A percentile compares a stretch with the other conserved stretches of the same genome.
Evolutionary conservation across 2,113 vertebrate genomes (phyloP).

Genomic region (Gorsachius goisagi): DNA sequence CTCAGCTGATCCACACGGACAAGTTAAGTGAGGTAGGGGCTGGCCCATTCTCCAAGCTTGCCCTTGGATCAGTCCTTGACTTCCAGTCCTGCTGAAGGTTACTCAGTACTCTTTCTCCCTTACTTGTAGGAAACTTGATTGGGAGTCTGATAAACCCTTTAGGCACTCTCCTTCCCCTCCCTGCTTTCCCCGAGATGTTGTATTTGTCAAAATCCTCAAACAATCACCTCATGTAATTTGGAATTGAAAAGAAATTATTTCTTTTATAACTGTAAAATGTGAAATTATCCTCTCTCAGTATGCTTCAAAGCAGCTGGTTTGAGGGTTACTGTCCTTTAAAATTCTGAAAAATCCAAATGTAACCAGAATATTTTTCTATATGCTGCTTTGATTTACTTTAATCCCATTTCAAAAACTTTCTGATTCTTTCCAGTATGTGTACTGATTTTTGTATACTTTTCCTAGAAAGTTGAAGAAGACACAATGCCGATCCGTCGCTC

Average conservation of each 20-base stretch:
- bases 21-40: conserved; percentile 84
- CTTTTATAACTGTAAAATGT: neutral
- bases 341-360: conserved; percentile 9
- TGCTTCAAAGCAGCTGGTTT: conserved; percentile 26
- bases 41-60: conserved; percentile 75
- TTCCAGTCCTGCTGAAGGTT: conserved; percentile 65
- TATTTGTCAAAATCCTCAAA: neutral
- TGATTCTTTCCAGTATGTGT: neutral
- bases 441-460: conserved; percentile 32
- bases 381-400: conserved; percentile 29
- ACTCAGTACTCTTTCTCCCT: conserved; percentile 39
- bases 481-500: conserved; percentile 93
- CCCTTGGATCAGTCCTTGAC: conserved; percentile 75
- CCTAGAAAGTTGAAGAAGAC: conserved; percentile 73
- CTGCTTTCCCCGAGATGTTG: neutral
- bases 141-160: conserved; percentile 2
- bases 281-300: neutral
- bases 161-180: conserved; percentile 33
- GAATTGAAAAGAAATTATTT: neutral
- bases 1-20: conserved; percentile 81
- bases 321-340: neutral
- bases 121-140: conserved; percentile 31
- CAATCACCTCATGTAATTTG: conserved; percentile 16
- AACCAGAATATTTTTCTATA: conserved; percentile 31
- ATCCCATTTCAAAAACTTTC: conserved; percentile 2